Evolutionary conservation across 2,797 vertebrate genomes (phyloP), one percentile per base, ranked within the genome.

Genomic region (Pseudochaenichthys georgianus): DNA sequence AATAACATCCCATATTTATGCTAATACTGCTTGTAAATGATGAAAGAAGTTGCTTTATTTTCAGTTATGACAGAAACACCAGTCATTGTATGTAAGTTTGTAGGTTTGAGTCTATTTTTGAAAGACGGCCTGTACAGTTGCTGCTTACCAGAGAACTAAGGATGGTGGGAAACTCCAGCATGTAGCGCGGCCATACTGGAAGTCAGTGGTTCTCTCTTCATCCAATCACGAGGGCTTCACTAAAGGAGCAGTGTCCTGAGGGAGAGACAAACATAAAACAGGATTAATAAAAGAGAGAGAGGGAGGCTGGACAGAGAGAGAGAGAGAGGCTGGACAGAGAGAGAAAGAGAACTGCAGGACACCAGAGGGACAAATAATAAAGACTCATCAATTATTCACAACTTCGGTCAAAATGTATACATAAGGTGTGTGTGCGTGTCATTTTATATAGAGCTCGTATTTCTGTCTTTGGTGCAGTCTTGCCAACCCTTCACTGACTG

Each of bases 311-410:
- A 21, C 21, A 21, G 21, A 17, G 57, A 71, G 55, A 47, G 60
- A 75, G 28, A 71, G 55, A 50, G 60, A 75, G 23, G 70, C 15
- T 43, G 48, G 51, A 61, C 28, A 45, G 57, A 75, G 71, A 45
- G 65, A 72, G 45, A 50, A 46, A 61, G 51, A 78, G 73, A 65
- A 76, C 81, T 82, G 73, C 78, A 81, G 83, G 87, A 84, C 77
- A 86, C 85, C 64, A 80, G 69, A 71, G 84, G 87, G 90, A 87
- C 88, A 88, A 91, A 93, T 88, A 89, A 92, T 89, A 83, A 87
- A 91, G 77, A 84, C 3, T n/a, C 64, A 93, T 93, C 42, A 87
- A 93, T 92, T 90, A 93, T 92, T 93, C 85, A 93, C 70, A 66
- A 71, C 58, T 71, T 70, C 66, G 19, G 89, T 92, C 87, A 92